Evolutionary conservation across 2,113 vertebrate genomes (phyloP).

Genomic region (Campylomormyrus numenius): DNA sequence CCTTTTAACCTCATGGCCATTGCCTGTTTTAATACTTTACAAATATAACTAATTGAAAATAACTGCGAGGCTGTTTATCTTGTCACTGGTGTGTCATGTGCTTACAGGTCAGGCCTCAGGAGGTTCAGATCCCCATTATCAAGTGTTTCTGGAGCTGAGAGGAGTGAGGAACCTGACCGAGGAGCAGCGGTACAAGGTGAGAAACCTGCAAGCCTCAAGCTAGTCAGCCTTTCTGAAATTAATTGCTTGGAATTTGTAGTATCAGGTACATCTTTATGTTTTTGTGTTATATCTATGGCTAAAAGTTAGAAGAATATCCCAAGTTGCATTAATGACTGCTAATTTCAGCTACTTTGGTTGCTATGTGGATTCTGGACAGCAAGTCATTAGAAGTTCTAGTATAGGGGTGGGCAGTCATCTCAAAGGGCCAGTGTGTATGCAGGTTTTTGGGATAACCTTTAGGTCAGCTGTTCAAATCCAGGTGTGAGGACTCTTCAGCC

Average conservation of each 20-base stretch:
- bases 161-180: constrained; percentile 81
- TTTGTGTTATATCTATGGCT: neutral
- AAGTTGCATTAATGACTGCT: neutral
- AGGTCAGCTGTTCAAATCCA: too few relatives aligned
- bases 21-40: neutral
- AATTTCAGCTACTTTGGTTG: neutral
- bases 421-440: too few relatives aligned
- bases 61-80: neutral
- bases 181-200: constrained; percentile 80
- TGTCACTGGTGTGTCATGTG: neutral
- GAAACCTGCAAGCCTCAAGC: neutral
- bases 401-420: too few relatives aligned
- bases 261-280: neutral
- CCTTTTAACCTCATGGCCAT: neutral
- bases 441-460: too few relatives aligned
- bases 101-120: constrained; percentile 65
- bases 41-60: neutral
- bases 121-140: constrained; percentile 77
- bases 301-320: neutral
- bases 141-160: constrained; percentile 80
- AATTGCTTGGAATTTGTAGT: neutral
- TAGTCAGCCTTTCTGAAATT: neutral
- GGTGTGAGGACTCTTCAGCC: too few relatives aligned
- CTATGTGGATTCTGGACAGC: neutral
- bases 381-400: constrained; percentile 1